Evolutionary conservation across 2,797 vertebrate genomes (phyloP).

Genomic region (Paramormyrops hopkinsi): DNA sequence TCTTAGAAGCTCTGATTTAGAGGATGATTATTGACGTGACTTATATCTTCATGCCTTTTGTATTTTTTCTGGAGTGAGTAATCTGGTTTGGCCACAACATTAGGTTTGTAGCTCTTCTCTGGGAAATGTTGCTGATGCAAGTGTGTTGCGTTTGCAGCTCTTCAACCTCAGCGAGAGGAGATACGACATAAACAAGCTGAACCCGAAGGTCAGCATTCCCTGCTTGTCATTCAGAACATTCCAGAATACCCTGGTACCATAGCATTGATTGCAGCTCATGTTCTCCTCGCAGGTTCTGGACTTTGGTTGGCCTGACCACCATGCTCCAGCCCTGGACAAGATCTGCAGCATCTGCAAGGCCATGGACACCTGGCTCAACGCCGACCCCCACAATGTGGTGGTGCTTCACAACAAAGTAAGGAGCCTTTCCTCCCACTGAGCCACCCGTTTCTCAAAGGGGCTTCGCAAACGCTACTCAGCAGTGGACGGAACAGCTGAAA

Average conservation of each 20-base stretch:
- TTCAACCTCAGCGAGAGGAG: constrained; percentile 93
- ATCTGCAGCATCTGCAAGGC: constrained; percentile 98
- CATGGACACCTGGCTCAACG: constrained; percentile 94
- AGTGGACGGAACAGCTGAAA: not conserved
- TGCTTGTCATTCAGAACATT: not conserved
- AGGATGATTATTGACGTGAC: not conserved
- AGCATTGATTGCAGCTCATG: not conserved
- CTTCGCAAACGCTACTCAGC: not conserved
- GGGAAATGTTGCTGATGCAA: not conserved
- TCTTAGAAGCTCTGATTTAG: not conserved
- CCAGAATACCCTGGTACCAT: not conserved
- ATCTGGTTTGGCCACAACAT: not conserved
- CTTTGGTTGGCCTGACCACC: constrained; percentile 94
- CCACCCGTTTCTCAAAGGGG: not conserved
- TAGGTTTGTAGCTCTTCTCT: not conserved
- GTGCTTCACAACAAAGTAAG: constrained; percentile 94
- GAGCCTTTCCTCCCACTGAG: constrained; percentile 18
- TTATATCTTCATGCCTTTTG: not conserved
- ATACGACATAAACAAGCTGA: constrained; percentile 81
- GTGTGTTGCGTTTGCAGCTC: constrained; percentile 61
- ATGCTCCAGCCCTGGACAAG: constrained; percentile 91
- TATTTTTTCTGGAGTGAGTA: not conserved
- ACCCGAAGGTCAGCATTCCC: constrained; percentile 76
- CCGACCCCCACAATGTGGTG: constrained; percentile 80
- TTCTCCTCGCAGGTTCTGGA: constrained; percentile 76